Evolutionary conservation across 2,888 invertebrate species (phyloP).

Genomic region (Eupithecia pulchellata): DNA sequence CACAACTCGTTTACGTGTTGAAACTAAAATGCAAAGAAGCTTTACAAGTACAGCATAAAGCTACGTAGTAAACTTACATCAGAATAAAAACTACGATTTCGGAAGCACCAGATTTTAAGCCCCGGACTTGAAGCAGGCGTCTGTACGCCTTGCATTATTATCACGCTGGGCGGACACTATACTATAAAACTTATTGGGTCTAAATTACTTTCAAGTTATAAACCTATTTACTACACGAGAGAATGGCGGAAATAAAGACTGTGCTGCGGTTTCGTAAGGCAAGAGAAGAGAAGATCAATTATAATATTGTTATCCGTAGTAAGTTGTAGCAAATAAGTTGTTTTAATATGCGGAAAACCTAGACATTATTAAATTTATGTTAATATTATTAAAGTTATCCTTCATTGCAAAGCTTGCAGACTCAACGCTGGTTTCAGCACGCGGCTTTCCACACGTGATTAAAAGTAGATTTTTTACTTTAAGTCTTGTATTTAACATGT

Average conservation of each 20-base stretch:
- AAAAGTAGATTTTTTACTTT: not conserved
- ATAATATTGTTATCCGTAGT: not conserved
- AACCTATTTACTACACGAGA: not conserved
- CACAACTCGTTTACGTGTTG: constrained; percentile 82
- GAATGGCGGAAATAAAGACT: not conserved
- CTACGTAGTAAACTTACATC: constrained; percentile 25
- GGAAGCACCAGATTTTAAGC: constrained; percentile 43
- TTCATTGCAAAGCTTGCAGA: not conserved
- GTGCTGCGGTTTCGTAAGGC: not conserved
- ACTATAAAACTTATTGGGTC: not conserved
- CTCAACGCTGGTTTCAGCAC: too few species aligned
- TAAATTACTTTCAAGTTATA: not conserved
- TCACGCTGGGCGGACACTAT: not conserved
- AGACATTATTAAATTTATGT: not conserved
- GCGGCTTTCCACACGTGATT: not conserved
- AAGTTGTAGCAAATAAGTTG: not conserved
- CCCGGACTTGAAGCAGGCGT: constrained; percentile 29
- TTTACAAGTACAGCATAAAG: constrained; percentile 14
- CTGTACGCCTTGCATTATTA: not conserved
- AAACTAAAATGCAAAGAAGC: constrained; percentile 21
- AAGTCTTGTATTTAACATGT: not conserved
- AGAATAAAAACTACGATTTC: constrained; percentile 1
- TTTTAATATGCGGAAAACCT: not conserved
- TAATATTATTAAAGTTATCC: not conserved
- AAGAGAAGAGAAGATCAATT: too few species aligned